A percentile compares a stretch with the other conserved stretches of the same genome.
Conservation (phyloP, 2,888 invertebrate genomes). For the Entomobrya multifasciata region DNA sequence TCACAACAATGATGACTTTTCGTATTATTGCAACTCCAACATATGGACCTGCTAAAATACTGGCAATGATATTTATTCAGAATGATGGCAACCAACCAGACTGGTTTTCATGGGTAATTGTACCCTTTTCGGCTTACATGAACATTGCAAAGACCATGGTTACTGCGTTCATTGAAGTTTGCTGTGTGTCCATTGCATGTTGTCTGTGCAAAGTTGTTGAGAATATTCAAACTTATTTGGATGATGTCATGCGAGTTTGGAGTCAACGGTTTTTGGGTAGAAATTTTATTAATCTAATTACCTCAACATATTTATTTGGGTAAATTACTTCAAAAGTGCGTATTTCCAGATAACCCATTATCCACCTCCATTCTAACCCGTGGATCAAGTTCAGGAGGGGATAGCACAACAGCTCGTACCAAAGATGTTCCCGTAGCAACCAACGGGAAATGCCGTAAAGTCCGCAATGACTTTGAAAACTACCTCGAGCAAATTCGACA, state of each 20-base stretch:
- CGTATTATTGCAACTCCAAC: constrained; percentile 1
- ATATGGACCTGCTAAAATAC: constrained; percentile 29
- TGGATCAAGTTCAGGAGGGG: neutral
- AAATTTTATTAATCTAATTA: no score
- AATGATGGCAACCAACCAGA: neutral
- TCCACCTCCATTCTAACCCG: constrained; percentile 28
- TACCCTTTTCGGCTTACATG: constrained; percentile 10
- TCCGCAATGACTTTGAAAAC: constrained; percentile 55
- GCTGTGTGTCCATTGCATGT: constrained; percentile 42
- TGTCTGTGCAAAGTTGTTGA: constrained; percentile 52
- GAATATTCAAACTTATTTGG: constrained; percentile 39
- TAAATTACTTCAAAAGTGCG: neutral
- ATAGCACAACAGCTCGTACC: neutral
- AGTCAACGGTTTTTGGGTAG: constrained; percentile 45
- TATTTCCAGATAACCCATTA: neutral
- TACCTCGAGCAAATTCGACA: constrained; percentile 48
- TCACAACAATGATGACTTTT: neutral
- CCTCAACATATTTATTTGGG: no score
- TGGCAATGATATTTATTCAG: neutral
- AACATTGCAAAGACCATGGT: constrained; percentile 37
- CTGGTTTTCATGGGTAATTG: neutral
- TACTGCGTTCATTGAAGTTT: constrained; percentile 57
- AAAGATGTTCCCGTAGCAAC: neutral
- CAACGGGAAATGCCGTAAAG: constrained; percentile 21
- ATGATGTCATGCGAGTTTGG: constrained; percentile 49